Base-by-base conservation (phyloP, 2,113 vertebrate species). In the Meriones unguiculatus region DNA sequence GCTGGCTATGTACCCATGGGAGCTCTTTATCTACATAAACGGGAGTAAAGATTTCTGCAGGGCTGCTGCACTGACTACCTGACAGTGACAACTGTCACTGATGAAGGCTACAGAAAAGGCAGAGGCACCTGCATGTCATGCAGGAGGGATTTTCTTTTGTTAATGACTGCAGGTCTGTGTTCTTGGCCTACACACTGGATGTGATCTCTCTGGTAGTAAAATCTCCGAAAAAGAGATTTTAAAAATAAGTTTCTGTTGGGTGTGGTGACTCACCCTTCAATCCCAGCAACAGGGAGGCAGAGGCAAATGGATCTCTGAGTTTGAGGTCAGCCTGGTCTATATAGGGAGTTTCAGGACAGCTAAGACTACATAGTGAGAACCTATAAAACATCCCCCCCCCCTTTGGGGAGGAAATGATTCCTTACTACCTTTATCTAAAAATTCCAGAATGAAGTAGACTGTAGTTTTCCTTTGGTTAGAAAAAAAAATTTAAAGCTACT, bases 391-490 rank as follows among this genome's bases (percentile, higher is more conserved):
- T 17, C 7, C 1, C 30, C 30, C 25, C 46, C 75, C 46, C 13
- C 35, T 88, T 84, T 95, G 2, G 52, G 46, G 54, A 82, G 67
- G 30, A 89, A 91, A 82, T 78, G 62, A 90, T 70, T 80, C 32
- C n/a, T 80, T 77, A 91, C n/a, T 65, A 73, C 18, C 77, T 95
- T 94, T 94, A 90, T 91, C 82, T 94, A 78, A 41, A 94, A 95
- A 65, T 35, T 73, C 90, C 5, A 88, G 85, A 72, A 82, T 72
- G 86, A 96, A 64, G 54, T 78, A 8, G 3, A 84, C 72, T 28
- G 5, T 32, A 65, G 59, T 87, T 91, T 93, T 57, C 70, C 64
- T 86, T 54, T 90, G 82, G 30, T 30, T 77, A 84, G 30, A 87
- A 69, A 82, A 82, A 54, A 85, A 46, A 62, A 82, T 76, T 93